A percentile compares a stretch with the other conserved stretches of the same genome.
These are phyloP conservation scores for Donacobius atricapilla DNA, from an alignment of 2,113 vertebrate species.

Conservation along the genomic window DNA sequence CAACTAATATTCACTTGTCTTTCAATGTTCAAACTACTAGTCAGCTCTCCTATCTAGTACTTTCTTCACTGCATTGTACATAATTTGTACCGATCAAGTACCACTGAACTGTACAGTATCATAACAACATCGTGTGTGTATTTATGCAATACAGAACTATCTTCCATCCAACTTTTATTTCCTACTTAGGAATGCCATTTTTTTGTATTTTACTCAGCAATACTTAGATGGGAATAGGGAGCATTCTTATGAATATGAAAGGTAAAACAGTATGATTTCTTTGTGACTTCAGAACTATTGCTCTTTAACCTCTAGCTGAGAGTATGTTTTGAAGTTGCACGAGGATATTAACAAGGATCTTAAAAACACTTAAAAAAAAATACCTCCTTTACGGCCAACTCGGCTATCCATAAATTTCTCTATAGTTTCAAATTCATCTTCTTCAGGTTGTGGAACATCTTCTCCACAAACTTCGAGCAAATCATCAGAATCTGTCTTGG, in stretches of 20 bases:
- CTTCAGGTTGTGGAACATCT: constrained; percentile 92
- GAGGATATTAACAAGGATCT: neutral
- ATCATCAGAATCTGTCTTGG: constrained; percentile 97
- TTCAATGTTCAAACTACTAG: neutral
- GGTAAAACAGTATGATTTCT: neutral
- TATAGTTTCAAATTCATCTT: constrained; percentile 98
- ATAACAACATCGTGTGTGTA: neutral
- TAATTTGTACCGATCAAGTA: neutral
- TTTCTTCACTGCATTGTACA: neutral
- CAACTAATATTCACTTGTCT: no score
- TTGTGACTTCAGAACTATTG: neutral
- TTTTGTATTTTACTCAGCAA: neutral
- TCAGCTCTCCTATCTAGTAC: neutral
- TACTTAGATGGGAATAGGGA: neutral
- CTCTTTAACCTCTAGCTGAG: neutral
- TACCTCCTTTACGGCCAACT: constrained; percentile 92
- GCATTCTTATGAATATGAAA: neutral
- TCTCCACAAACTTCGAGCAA: constrained; percentile 93
- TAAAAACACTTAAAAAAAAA: neutral
- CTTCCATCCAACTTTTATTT: neutral
- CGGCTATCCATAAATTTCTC: constrained; percentile 94
- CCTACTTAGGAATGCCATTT: neutral
- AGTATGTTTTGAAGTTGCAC: neutral
- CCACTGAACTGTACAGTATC: neutral
- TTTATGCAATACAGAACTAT: neutral